Conservation (phyloP, 1,140 invertebrate species). For the Ladona fulva region DNA sequence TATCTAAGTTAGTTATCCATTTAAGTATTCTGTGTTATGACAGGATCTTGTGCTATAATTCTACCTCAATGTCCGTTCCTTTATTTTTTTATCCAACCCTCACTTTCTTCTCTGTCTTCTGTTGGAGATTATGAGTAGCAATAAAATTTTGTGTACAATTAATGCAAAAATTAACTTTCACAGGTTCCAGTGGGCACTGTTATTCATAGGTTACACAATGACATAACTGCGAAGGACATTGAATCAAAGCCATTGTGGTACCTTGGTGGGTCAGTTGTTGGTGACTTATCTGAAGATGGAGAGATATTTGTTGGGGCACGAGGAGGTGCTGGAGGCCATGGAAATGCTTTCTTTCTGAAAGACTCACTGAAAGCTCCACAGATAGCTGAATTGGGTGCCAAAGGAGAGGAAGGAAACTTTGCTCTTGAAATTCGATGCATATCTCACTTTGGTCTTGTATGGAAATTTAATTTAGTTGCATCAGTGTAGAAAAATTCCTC, state of each 20-base stretch:
- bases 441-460: slow-evolving; percentile 85
- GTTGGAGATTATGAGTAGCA: too few relatives aligned
- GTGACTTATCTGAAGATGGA: slow-evolving; percentile 57
- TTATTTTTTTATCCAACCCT: too few relatives aligned
- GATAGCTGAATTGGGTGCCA: slow-evolving; percentile 79
- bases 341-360: slow-evolving; percentile 85
- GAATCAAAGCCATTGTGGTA: background rate
- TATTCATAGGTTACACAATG: slow-evolving; percentile 45
- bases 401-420: slow-evolving; percentile 66
- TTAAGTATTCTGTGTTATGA: too few relatives aligned
- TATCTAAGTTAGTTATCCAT: too few relatives aligned
- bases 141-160: too few relatives aligned
- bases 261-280: slow-evolving; percentile 50
- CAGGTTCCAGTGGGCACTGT: slow-evolving; percentile 85
- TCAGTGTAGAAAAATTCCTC: background rate
- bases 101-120: too few relatives aligned
- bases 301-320: slow-evolving; percentile 86
- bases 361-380: slow-evolving; percentile 72
- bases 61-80: too few relatives aligned
- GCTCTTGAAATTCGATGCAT: slow-evolving; percentile 81
- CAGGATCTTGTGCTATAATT: too few relatives aligned
- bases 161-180: slow-evolving; percentile 14
- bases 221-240: background rate
- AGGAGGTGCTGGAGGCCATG: slow-evolving; percentile 90
- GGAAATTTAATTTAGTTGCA: slow-evolving; percentile 19